Evolutionary conservation across 2,797 vertebrate species (phyloP).

Genomic region (Gymnothorax javanicus): DNA sequence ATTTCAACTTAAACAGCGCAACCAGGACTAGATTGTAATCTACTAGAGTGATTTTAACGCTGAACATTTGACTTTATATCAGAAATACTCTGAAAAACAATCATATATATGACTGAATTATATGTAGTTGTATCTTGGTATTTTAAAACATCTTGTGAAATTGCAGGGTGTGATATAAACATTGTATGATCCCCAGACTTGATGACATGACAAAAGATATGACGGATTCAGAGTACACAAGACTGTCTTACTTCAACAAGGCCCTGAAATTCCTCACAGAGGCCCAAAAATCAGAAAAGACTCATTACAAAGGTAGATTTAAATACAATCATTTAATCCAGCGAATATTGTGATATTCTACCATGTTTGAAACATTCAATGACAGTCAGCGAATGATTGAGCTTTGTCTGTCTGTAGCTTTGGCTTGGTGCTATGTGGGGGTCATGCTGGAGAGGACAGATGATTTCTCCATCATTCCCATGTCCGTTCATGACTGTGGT

Average conservation of each 20-base stretch:
- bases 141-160: not conserved
- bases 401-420: constrained; percentile 58
- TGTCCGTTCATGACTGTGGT: constrained; percentile 80
- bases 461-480: constrained; percentile 74
- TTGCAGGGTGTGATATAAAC: not conserved
- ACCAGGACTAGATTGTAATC: too few species aligned
- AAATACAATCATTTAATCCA: not conserved
- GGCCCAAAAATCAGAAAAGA: constrained; percentile 74
- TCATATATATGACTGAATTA: not conserved
- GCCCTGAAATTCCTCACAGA: constrained; percentile 76
- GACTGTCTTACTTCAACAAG: constrained; percentile 80
- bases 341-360: not conserved
- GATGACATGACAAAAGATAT: constrained; percentile 77
- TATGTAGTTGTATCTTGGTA: not conserved
- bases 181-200: constrained; percentile 63
- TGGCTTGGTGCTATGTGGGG: constrained; percentile 82
- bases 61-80: not conserved
- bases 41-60: too few species aligned
- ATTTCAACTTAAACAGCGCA: too few species aligned
- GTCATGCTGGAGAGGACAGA: constrained; percentile 81
- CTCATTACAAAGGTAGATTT: constrained; percentile 72
- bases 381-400: not conserved
- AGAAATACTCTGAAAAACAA: not conserved
- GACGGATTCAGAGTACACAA: constrained; percentile 72
- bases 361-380: not conserved